A percentile compares a stretch with the other conserved stretches of the same genome.
Evolutionary conservation across 2,888 invertebrate species (phyloP).

Genomic region (Pimpla rufipes): DNA sequence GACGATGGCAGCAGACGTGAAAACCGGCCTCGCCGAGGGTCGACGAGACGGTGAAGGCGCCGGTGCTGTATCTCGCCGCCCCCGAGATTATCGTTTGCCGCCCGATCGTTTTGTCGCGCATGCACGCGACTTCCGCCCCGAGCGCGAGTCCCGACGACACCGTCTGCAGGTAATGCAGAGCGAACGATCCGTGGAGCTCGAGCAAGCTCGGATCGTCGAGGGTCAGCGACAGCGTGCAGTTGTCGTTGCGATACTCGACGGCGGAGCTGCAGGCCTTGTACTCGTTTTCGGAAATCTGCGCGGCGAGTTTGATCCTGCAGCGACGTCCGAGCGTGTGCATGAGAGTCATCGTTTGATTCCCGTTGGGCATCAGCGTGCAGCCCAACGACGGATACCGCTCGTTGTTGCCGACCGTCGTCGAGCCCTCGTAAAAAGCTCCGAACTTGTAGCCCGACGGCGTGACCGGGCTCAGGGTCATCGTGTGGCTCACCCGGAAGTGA

Average conservation of each 20-base stretch:
- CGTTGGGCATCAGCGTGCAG: slow-evolving; percentile 81
- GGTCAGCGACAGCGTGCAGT: slow-evolving; percentile 79
- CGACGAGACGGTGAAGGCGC: slow-evolving; percentile 90
- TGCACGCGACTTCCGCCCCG: slow-evolving; percentile 80
- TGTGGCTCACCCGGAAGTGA: slow-evolving; percentile 79
- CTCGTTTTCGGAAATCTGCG: slow-evolving; percentile 76
- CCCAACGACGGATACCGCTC: slow-evolving; percentile 80
- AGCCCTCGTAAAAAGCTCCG: slow-evolving; percentile 79
- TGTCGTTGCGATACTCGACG: slow-evolving; percentile 82
- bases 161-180: slow-evolving; percentile 81
- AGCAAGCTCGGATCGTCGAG: slow-evolving; percentile 77
- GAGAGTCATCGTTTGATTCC: slow-evolving; percentile 79
- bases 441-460: slow-evolving; percentile 82
- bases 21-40: slow-evolving; percentile 86
- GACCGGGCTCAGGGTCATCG: slow-evolving; percentile 77
- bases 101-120: slow-evolving; percentile 73
- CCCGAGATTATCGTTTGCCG: slow-evolving; percentile 78
- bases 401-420: slow-evolving; percentile 76
- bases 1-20: slow-evolving; percentile 89
- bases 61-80: slow-evolving; percentile 86
- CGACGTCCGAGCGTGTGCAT: slow-evolving; percentile 81
- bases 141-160: slow-evolving; percentile 82
- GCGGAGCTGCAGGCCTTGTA: slow-evolving; percentile 76
- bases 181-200: slow-evolving; percentile 78
- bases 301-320: slow-evolving; percentile 77